Conservation (phyloP, 2,888 invertebrate genomes). For the Oscheius sp. region DNA sequence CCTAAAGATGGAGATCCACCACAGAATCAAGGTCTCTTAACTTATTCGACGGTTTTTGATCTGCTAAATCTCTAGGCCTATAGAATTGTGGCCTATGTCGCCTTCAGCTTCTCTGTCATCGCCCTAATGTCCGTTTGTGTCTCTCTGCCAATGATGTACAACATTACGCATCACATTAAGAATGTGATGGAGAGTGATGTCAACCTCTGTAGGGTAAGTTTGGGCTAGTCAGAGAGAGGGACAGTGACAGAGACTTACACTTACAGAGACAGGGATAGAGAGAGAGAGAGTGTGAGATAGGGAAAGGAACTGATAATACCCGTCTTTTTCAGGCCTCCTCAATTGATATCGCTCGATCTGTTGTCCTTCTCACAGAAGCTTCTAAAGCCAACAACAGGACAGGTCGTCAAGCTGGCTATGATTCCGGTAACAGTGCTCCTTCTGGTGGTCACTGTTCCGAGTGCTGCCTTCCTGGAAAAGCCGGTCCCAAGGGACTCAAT, state of each 20-base stretch:
- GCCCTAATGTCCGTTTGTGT: slow-evolving; percentile 2
- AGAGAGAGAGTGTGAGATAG: too few species aligned
- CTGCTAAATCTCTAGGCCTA: slow-evolving; percentile 7
- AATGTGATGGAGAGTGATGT: slow-evolving; percentile 4
- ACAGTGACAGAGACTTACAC: too few species aligned
- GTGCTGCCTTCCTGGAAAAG: slow-evolving; percentile 46
- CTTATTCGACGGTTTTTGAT: background rate
- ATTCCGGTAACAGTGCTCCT: background rate
- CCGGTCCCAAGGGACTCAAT: slow-evolving; percentile 45
- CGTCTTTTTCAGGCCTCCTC: slow-evolving; percentile 9
- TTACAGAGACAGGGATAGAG: too few species aligned
- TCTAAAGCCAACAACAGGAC: slow-evolving; percentile 9
- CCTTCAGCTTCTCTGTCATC: slow-evolving; percentile 12
- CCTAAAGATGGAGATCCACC: slow-evolving; percentile 3
- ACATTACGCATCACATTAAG: slow-evolving; percentile 1
- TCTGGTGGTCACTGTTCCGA: background rate
- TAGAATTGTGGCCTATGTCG: slow-evolving; percentile 3
- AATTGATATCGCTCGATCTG: slow-evolving; percentile 1
- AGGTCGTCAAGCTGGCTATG: slow-evolving; percentile 29
- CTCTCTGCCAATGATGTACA: slow-evolving; percentile 26
- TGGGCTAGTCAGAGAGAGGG: too few species aligned
- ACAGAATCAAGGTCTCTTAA: slow-evolving; percentile 15
- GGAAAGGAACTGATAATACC: too few species aligned
- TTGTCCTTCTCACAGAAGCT: background rate
- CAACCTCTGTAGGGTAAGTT: slow-evolving; percentile 4